A percentile compares a stretch with the other conserved stretches of the same genome.
Conservation (phyloP, 2,888 invertebrate species). For the Stegana nigrithorax region DNA sequence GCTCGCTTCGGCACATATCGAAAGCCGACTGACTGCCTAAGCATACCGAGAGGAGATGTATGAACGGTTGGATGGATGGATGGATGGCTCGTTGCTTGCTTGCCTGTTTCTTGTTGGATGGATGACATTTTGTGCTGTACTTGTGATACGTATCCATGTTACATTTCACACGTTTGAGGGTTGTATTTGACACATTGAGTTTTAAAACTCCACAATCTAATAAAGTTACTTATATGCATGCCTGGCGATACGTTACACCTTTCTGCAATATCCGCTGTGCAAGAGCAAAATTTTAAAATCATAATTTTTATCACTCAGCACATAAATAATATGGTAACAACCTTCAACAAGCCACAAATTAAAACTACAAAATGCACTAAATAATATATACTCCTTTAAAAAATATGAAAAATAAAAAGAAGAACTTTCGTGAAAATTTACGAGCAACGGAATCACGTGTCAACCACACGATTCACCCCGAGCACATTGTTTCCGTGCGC, state of each 20-base stretch:
- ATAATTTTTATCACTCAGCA: conserved; percentile 52
- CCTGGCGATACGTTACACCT: conserved; percentile 34
- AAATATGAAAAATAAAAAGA: no score
- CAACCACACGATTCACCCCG: conserved; percentile 67
- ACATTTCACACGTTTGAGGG: background rate
- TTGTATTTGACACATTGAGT: no score
- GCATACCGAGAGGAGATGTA: conserved; percentile 35
- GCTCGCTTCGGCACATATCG: conserved; percentile 32
- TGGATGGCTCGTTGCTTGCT: no score
- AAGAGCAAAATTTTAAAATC: conserved; percentile 29
- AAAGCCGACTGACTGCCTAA: conserved; percentile 10
- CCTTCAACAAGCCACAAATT: conserved; percentile 61
- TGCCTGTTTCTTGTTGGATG: no score
- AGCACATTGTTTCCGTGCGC: conserved; percentile 51
- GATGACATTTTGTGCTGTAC: conserved; percentile 47
- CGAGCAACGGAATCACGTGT: conserved; percentile 68
- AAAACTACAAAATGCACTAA: conserved; percentile 63
- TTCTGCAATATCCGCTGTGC: conserved; percentile 49
- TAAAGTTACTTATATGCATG: no score
- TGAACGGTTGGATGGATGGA: conserved; percentile 29
- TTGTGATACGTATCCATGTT: conserved; percentile 42
- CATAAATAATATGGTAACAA: conserved; percentile 61
- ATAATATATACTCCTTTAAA: no score
- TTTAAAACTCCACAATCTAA: no score
- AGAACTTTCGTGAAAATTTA: conserved; percentile 62